Evolutionary conservation across 1,140 invertebrate species (phyloP).

Genomic region (Leptinotarsa lineolata): DNA sequence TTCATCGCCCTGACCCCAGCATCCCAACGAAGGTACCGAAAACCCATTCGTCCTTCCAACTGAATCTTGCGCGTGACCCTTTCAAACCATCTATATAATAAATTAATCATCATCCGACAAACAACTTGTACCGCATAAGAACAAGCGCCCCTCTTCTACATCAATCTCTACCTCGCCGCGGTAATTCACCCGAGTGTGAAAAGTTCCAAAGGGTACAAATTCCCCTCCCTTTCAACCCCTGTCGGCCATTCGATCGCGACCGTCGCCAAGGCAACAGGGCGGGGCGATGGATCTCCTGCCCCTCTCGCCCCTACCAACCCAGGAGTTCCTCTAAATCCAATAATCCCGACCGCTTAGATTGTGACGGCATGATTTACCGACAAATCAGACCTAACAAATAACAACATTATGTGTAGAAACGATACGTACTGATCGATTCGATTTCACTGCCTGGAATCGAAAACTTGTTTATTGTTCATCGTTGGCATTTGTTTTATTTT

Average conservation of each 20-base stretch:
- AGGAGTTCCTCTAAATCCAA: conserved; percentile 17
- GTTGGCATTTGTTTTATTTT: conserved; percentile 7
- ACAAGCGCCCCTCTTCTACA: conserved; percentile 1
- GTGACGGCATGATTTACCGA: conserved; percentile 22
- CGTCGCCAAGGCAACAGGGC: conserved; percentile 11
- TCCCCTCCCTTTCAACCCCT: not conserved
- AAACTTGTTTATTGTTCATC: too few species aligned
- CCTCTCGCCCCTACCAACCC: not conserved
- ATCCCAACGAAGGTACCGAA: not conserved
- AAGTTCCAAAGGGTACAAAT: not conserved
- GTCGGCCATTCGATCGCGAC: conserved; percentile 14
- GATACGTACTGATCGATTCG: conserved; percentile 7
- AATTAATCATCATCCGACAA: conserved; percentile 19
- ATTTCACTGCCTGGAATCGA: not conserved
- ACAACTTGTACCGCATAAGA: conserved; percentile 11
- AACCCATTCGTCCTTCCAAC: not conserved
- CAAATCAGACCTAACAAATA: conserved; percentile 25
- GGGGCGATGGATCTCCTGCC: not conserved
- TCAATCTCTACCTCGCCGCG: not conserved
- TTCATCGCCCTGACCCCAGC: not conserved
- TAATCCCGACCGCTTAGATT: conserved; percentile 22
- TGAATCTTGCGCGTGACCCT: conserved; percentile 3
- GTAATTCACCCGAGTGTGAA: too few species aligned
- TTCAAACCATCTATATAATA: conserved; percentile 13
- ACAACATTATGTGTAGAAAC: conserved; percentile 25